phyloP scores from a whole-genome alignment of 2,797 vertebrate genomes.

The Mus spretus region DNA sequence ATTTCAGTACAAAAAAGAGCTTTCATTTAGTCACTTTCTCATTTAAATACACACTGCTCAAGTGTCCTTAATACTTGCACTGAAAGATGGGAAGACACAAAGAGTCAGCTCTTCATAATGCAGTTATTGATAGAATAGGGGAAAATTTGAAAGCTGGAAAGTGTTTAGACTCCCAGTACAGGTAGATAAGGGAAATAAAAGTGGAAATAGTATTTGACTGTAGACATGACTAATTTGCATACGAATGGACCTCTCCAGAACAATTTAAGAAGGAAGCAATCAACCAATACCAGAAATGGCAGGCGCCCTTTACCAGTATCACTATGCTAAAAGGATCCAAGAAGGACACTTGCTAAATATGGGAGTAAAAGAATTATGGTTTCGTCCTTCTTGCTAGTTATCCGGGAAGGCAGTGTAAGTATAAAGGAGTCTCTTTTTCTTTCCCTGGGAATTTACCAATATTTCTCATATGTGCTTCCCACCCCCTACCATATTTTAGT shows the following conservation, averaged over 20 bases:
- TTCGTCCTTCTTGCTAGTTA: background rate
- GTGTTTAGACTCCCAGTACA: background rate
- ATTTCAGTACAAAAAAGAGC: slow-evolving; percentile 47
- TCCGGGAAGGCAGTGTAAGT: background rate
- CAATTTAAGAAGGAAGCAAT: background rate
- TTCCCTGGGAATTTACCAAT: background rate
- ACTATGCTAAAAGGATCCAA: background rate
- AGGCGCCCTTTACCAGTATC: background rate
- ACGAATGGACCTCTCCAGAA: background rate
- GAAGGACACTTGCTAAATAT: background rate
- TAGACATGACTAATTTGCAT: slow-evolving; percentile 37
- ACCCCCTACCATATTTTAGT: background rate
- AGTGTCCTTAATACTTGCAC: background rate
- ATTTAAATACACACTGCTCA: background rate
- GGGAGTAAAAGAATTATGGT: background rate
- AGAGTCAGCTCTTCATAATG: background rate
- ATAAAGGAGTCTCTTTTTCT: background rate
- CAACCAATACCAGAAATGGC: background rate
- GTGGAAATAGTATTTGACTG: slow-evolving; percentile 17
- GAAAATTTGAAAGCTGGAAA: background rate
- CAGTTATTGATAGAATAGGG: background rate
- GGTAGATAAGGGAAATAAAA: slow-evolving; percentile 49
- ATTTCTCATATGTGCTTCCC: background rate
- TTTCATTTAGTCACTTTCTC: slow-evolving; percentile 62
- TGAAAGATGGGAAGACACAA: background rate